Conservation (phyloP, 2,888 invertebrate species). For the Aleiodes leptofemur region DNA sequence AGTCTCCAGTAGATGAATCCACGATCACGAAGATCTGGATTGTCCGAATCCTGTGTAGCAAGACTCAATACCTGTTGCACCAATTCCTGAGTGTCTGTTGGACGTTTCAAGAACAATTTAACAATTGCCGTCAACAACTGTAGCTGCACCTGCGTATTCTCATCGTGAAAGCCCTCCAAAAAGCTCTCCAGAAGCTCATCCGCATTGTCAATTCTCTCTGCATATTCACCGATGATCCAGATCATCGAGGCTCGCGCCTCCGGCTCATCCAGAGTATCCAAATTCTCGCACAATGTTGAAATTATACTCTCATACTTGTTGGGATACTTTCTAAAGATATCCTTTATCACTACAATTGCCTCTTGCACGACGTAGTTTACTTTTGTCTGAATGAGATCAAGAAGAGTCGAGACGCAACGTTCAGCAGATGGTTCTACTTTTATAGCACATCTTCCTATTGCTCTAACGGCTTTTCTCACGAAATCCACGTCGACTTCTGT, state of each 20-base stretch:
- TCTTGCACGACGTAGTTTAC: slow-evolving; percentile 99
- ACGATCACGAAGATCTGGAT: slow-evolving; percentile 97
- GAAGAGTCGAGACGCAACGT: slow-evolving; percentile 96
- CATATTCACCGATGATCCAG: slow-evolving; percentile 97
- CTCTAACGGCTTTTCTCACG: slow-evolving; percentile 98
- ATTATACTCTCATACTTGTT: slow-evolving; percentile 99
- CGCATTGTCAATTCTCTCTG: slow-evolving; percentile 99
- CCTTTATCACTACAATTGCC: slow-evolving; percentile 99
- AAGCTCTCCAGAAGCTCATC: slow-evolving; percentile 98
- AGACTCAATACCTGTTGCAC: slow-evolving; percentile 96
- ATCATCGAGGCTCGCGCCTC: slow-evolving; percentile 99
- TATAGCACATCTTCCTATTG: slow-evolving; percentile 99
- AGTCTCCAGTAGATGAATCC: slow-evolving; percentile 99
- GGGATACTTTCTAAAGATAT: slow-evolving; percentile 97
- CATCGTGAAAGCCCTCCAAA: slow-evolving; percentile 98
- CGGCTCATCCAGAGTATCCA: slow-evolving; percentile 98
- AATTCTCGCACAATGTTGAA: slow-evolving; percentile 98
- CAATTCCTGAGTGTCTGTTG: slow-evolving; percentile 98
- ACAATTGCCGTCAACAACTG: slow-evolving; percentile 98
- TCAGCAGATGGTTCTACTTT: slow-evolving; percentile 99
- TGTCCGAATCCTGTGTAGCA: slow-evolving; percentile 96
- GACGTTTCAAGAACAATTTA: slow-evolving; percentile 97
- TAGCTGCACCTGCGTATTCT: slow-evolving; percentile 97
- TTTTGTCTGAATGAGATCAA: slow-evolving; percentile 99
- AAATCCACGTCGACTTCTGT: slow-evolving; percentile 99